Percentiles rank a stretch among this genome's conserved stretches.
These are phyloP conservation scores for Leptinotarsa peninsularis DNA, from an alignment of 2,888 invertebrate genomes.

Conservation along the genomic window DNA sequence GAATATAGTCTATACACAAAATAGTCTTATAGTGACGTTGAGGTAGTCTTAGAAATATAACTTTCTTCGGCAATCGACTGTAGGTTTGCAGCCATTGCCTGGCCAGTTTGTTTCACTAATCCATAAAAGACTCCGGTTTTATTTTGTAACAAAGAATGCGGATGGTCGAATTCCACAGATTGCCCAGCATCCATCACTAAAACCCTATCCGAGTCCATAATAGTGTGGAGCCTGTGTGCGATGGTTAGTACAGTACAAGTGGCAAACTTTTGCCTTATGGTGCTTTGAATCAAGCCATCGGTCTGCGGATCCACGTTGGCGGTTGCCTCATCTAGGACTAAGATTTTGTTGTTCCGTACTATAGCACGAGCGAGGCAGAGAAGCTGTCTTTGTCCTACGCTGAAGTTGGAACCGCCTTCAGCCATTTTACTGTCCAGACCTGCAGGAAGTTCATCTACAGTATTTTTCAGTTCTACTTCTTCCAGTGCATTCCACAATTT, in stretches of 20 bases:
- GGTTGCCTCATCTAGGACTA: conserved; percentile 77
- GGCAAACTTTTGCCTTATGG: conserved; percentile 79
- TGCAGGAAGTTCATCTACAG: conserved; percentile 67
- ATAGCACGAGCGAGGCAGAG: conserved; percentile 77
- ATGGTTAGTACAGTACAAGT: conserved; percentile 86
- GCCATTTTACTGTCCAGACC: conserved; percentile 77
- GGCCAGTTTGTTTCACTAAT: conserved; percentile 78
- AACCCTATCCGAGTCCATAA: conserved; percentile 87
- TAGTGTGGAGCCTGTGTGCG: conserved; percentile 85
- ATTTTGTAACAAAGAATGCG: conserved; percentile 73
- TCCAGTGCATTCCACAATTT: conserved; percentile 85
- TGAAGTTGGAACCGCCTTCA: conserved; percentile 73
- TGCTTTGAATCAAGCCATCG: conserved; percentile 83
- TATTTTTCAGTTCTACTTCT: conserved; percentile 80
- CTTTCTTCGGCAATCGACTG: conserved; percentile 48
- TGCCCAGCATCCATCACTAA: conserved; percentile 84
- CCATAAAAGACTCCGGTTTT: conserved; percentile 47
- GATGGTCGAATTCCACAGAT: conserved; percentile 82
- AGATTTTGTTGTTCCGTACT: conserved; percentile 63
- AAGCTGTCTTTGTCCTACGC: conserved; percentile 73
- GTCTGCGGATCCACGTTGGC: conserved; percentile 85
- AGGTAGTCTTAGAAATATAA: conserved; percentile 8
- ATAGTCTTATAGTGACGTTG: background rate
- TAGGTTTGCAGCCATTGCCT: conserved; percentile 52
- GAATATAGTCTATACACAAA: background rate